Percentiles rank a stretch among this genome's conserved stretches.
phyloP scores from a whole-genome alignment of 2,888 invertebrate species.

The Heteromurus nitidus region DNA sequence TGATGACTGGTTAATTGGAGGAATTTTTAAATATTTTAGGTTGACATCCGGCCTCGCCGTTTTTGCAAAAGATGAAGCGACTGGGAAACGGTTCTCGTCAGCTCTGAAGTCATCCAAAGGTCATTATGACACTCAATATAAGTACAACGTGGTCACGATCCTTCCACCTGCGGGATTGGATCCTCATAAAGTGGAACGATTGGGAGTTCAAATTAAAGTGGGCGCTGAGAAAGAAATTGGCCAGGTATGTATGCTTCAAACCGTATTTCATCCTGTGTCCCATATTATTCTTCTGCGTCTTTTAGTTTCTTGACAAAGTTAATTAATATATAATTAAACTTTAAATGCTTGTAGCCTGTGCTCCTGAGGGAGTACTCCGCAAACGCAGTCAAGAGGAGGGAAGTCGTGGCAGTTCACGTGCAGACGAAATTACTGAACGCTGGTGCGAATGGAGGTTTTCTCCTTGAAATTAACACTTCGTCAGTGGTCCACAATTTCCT shows the following conservation, averaged over 20 bases:
- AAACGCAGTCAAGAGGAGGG: slow-evolving; percentile 50
- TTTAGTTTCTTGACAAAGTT: not conserved
- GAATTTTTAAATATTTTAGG: slow-evolving; percentile 30
- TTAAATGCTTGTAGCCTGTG: slow-evolving; percentile 54
- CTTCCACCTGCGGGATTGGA: slow-evolving; percentile 25
- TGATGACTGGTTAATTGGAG: not conserved
- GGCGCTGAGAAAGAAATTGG: slow-evolving; percentile 28
- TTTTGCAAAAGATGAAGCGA: slow-evolving; percentile 61
- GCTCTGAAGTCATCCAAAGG: slow-evolving; percentile 36
- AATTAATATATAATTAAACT: not conserved
- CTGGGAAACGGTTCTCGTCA: slow-evolving; percentile 24
- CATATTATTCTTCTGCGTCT: not conserved
- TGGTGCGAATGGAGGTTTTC: slow-evolving; percentile 7
- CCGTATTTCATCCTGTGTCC: not conserved
- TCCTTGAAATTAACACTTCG: slow-evolving; percentile 75
- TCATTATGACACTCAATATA: slow-evolving; percentile 44
- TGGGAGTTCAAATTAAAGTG: slow-evolving; percentile 43
- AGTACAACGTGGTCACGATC: slow-evolving; percentile 46
- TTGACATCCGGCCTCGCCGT: slow-evolving; percentile 68
- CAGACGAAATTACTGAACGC: slow-evolving; percentile 14
- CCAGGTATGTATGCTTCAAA: slow-evolving; percentile 29
- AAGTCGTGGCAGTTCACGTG: slow-evolving; percentile 34
- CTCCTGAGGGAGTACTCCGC: slow-evolving; percentile 54
- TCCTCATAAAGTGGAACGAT: slow-evolving; percentile 25
- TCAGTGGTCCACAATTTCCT: slow-evolving; percentile 75